Evolutionary conservation across 2,888 invertebrate species (phyloP).

Genomic region (Dicycla oo): DNA sequence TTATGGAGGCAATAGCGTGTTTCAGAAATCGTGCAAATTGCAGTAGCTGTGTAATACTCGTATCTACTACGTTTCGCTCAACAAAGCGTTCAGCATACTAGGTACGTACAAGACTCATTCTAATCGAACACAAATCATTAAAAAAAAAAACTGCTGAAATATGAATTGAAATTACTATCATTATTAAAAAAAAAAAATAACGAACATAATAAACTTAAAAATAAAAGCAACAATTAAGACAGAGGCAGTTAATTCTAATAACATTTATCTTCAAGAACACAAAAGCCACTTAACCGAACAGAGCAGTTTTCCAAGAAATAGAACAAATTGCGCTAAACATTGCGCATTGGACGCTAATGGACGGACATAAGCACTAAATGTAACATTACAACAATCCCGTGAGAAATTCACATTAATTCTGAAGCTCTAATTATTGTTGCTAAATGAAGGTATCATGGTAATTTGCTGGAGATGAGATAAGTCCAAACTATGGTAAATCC

Average conservation of each 20-base stretch:
- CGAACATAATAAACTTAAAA: background rate
- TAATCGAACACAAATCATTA: no score
- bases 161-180: no score
- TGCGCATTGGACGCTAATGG: slow-evolving; percentile 52
- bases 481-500: slow-evolving; percentile 18
- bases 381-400: slow-evolving; percentile 46
- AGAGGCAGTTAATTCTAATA: background rate
- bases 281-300: slow-evolving; percentile 27
- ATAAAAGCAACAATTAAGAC: slow-evolving; percentile 13
- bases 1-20: slow-evolving; percentile 12
- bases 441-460: slow-evolving; percentile 42
- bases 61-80: no score
- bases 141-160: no score
- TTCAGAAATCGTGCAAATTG: slow-evolving; percentile 40
- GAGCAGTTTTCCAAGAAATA: slow-evolving; percentile 30
- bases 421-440: slow-evolving; percentile 52
- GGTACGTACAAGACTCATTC: background rate
- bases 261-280: slow-evolving; percentile 18
- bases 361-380: slow-evolving; percentile 50
- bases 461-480: slow-evolving; percentile 47
- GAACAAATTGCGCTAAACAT: slow-evolving; percentile 48
- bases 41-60: background rate
- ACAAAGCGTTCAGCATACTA: background rate
- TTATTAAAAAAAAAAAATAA: no score
- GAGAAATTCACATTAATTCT: slow-evolving; percentile 56